phyloP scores from a whole-genome alignment of 2,113 vertebrate genomes.

The Tenrec ecaudatus region DNA sequence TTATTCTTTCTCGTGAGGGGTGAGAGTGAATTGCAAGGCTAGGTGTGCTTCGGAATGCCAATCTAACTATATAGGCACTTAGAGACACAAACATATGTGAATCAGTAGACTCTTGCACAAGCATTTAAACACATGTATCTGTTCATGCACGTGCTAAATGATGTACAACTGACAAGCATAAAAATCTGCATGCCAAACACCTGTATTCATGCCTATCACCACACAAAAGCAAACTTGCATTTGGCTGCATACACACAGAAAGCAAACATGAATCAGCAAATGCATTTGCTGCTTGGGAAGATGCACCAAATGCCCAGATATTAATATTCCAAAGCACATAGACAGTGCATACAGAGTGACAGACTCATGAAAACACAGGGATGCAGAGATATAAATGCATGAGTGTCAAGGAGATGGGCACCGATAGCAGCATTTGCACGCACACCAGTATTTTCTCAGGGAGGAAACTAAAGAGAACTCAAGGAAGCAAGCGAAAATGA shows the following conservation, averaged over 20 bases:
- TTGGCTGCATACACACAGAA: neutral
- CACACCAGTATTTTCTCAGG: neutral
- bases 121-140: neutral
- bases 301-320: neutral
- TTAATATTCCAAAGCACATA: neutral
- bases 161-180: neutral
- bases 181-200: neutral
- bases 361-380: neutral
- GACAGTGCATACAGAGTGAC: neutral
- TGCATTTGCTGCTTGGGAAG: rapidly evolving
- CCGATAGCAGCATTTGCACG: neutral
- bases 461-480: neutral
- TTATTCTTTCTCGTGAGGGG: constrained; percentile 42
- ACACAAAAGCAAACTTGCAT: neutral
- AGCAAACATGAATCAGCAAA: neutral
- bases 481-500: neutral
- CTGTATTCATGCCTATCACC: neutral
- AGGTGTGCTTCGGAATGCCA: constrained; percentile 6
- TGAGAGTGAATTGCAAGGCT: neutral
- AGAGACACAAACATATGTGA: neutral
- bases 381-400: neutral
- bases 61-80: neutral
- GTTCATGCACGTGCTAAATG: neutral
- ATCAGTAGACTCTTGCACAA: neutral
- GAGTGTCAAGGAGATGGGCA: neutral